Evolutionary conservation across 1,140 invertebrate genomes (phyloP).

Genomic region (Drosophila watanabei): DNA sequence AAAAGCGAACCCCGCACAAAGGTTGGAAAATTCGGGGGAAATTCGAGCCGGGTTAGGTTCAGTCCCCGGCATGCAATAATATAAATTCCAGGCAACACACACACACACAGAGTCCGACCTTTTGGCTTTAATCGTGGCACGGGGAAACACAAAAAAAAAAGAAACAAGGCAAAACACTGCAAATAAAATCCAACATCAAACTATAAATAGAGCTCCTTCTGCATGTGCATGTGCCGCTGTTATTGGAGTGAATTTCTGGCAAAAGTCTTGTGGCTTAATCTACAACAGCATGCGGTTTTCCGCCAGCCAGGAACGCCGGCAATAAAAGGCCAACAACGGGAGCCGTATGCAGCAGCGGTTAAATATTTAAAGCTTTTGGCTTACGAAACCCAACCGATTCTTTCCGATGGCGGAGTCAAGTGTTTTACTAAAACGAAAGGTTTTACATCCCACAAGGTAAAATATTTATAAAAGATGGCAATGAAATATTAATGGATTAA

Average conservation of each 20-base stretch:
- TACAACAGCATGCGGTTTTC: slow-evolving; percentile 64
- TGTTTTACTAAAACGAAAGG: background rate
- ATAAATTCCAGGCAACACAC: slow-evolving; percentile 65
- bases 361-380: slow-evolving; percentile 46
- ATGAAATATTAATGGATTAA: background rate
- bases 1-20: slow-evolving; percentile 9
- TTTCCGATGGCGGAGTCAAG: background rate
- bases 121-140: slow-evolving; percentile 36
- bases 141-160: slow-evolving; percentile 8
- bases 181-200: slow-evolving; percentile 60
- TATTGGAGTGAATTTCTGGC: slow-evolving; percentile 67
- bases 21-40: background rate
- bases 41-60: slow-evolving; percentile 34
- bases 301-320: slow-evolving; percentile 43
- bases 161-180: slow-evolving; percentile 17
- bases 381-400: slow-evolving; percentile 14
- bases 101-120: slow-evolving; percentile 23
- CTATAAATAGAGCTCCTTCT: slow-evolving; percentile 55
- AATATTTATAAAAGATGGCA: slow-evolving; percentile 7
- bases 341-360: slow-evolving; percentile 42
- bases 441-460: slow-evolving; percentile 1
- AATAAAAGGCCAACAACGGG: slow-evolving; percentile 44
- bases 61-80: slow-evolving; percentile 75
- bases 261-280: slow-evolving; percentile 70
- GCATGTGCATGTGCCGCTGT: slow-evolving; percentile 25